A percentile compares a stretch with the other conserved stretches of the same genome.
These are phyloP conservation scores for Physeter macrocephalus DNA, from an alignment of 2,113 vertebrate genomes.

Conservation along the genomic window DNA sequence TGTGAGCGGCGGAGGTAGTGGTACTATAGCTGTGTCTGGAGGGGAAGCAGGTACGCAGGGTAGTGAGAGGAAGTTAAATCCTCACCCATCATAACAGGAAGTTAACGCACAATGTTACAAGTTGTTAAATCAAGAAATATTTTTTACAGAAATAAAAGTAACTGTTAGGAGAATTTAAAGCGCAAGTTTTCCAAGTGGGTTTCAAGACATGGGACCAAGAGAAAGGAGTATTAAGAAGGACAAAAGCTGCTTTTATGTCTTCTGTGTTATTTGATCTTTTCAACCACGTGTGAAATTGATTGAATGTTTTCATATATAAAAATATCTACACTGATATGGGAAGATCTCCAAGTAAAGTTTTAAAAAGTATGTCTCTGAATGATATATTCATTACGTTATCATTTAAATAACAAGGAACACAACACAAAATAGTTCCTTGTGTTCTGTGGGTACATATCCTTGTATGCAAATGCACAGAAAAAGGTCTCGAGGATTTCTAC, in stretches of 20 bases:
- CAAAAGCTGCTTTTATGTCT: background rate
- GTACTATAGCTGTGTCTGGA: background rate
- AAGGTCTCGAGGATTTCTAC: background rate
- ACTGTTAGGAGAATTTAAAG: background rate
- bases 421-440: background rate
- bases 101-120: background rate
- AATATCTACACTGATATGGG: background rate
- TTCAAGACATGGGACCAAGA: background rate
- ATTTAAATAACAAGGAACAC: background rate
- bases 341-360: background rate
- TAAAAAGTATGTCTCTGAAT: background rate
- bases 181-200: background rate
- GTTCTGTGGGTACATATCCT: background rate
- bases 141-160: background rate
- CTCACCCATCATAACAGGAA: background rate
- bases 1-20: background rate
- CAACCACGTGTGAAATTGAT: background rate
- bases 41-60: background rate
- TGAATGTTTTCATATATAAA: conserved; percentile 8
- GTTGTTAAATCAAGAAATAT: background rate
- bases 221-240: background rate
- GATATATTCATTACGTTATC: background rate
- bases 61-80: background rate
- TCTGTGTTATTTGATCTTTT: background rate
- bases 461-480: background rate